phyloP scores from a whole-genome alignment of 2,888 invertebrate genomes.

The Acanthoscelides obtectus region DNA sequence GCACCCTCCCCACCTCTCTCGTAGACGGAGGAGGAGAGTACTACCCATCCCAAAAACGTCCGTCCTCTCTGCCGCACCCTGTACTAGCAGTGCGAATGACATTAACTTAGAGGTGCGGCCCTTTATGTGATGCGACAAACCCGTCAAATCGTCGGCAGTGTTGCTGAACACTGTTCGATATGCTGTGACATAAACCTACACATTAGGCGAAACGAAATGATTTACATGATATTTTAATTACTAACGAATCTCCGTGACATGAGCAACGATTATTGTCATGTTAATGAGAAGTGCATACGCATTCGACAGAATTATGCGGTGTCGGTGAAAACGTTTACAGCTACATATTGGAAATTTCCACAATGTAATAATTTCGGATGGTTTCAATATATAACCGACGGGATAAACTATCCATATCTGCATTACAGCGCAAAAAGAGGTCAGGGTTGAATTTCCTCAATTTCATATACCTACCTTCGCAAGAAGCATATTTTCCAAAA shows the following conservation, averaged over 20 bases:
- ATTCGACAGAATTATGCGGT: not conserved
- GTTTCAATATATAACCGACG: not conserved
- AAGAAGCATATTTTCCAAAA: too few species aligned
- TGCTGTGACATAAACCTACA: not conserved
- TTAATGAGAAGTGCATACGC: not conserved
- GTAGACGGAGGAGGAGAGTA: too few species aligned
- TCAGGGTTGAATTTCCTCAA: too few species aligned
- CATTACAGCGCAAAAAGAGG: not conserved
- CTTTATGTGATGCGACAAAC: too few species aligned
- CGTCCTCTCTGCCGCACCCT: too few species aligned
- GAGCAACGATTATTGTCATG: not conserved
- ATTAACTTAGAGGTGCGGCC: too few species aligned
- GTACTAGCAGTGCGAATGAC: too few species aligned
- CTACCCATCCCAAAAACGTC: too few species aligned
- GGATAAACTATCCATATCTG: not conserved
- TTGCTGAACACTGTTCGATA: too few species aligned
- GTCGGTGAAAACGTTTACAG: not conserved
- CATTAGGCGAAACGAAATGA: not conserved
- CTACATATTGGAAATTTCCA: not conserved
- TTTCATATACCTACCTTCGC: too few species aligned
- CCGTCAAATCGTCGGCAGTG: too few species aligned
- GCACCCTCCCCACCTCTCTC: too few species aligned
- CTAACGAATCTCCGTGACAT: not conserved
- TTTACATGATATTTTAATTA: not conserved
- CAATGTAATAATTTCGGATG: not conserved